Percentiles rank a stretch among this genome's conserved stretches.
phyloP scores from a whole-genome alignment of 1,140 invertebrate genomes.

The Polypedilum vanderplanki region DNA sequence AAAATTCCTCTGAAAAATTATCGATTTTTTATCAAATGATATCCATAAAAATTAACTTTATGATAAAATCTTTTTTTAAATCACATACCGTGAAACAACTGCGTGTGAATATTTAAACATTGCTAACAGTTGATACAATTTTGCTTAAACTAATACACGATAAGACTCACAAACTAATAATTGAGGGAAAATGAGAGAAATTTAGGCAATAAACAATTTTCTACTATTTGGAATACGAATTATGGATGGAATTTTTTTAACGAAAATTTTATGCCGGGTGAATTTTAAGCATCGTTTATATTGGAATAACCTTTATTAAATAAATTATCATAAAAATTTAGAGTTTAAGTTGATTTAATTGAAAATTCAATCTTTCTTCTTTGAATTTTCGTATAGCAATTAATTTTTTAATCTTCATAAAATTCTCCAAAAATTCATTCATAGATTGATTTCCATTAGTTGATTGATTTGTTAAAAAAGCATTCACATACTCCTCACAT shows the following conservation, averaged over 20 bases:
- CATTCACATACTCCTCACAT: conserved; percentile 65
- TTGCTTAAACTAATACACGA: too few relatives aligned
- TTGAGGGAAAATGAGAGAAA: too few relatives aligned
- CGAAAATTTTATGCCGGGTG: not conserved
- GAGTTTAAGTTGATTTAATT: conserved; percentile 47
- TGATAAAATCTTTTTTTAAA: conserved; percentile 13
- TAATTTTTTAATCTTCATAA: conserved; percentile 59
- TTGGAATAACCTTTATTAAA: not conserved
- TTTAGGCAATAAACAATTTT: not conserved
- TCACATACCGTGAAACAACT: conserved; percentile 39
- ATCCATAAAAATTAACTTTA: conserved; percentile 31
- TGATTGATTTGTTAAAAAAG: conserved; percentile 67
- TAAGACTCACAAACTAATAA: too few relatives aligned
- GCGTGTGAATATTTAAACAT: conserved; percentile 38
- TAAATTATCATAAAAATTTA: not conserved
- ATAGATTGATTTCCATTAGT: conserved; percentile 66
- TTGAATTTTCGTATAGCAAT: conserved; percentile 65
- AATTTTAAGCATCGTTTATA: not conserved
- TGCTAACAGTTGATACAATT: not conserved
- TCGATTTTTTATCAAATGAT: conserved; percentile 22
- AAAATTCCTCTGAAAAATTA: not conserved
- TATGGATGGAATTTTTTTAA: conserved; percentile 22
- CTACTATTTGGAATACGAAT: not conserved
- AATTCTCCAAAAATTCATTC: conserved; percentile 63
- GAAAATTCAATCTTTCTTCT: conserved; percentile 66